Base-by-base conservation (phyloP, 2,797 vertebrate species). In the Rhinoraja longicauda region DNA sequence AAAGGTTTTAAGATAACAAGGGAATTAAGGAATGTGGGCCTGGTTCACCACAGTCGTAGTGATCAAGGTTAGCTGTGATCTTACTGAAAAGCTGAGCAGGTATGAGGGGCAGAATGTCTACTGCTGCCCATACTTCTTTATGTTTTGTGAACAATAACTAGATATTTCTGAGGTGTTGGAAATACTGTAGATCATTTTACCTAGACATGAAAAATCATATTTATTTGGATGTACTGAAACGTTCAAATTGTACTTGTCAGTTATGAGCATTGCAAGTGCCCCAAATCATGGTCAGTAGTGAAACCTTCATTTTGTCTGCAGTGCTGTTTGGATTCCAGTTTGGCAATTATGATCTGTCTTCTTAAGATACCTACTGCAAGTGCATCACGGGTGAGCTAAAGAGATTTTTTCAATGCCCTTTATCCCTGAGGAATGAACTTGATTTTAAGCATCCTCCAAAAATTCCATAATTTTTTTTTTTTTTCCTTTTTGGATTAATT, bases 341-440 rank as follows among this genome's bases (percentile, higher is more conserved):
- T 99, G 95, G 98, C 99, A 95, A 99, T 99, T 94, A 99, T 99
- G 96, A 98, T 99, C 95, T 99, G 98, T 95, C 96, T 99, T 93
- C 95, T 99, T 96, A 99, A 99, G 97, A 99, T 99, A 94, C 98
- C 98, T 8, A 97, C 98, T 32, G 97, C 97, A 84, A 99, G 98
- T 95, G 98, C 98, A 94, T 98, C 98, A 76, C 96, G 99, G 97
- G 99, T 99, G 96, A 97, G 97, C 95, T 59, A 21, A 26, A 0
- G 72, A 13, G 13, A 53, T 2, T 73, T 88, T 67, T 0, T 84
- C 29, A 84, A 84, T n/a, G 59, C 26, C 53, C 59, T 84, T 84
- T 26, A 84, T 10, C 26, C n/a, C 57, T 15, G 10, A 53, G 5
- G 24, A 53, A 84, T 17, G 32, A 62, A 62, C 12, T 4, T n/a